Evolutionary conservation across 2,113 vertebrate genomes (phyloP), one percentile per base, ranked within the genome.

Genomic region (Lathamus discolor): DNA sequence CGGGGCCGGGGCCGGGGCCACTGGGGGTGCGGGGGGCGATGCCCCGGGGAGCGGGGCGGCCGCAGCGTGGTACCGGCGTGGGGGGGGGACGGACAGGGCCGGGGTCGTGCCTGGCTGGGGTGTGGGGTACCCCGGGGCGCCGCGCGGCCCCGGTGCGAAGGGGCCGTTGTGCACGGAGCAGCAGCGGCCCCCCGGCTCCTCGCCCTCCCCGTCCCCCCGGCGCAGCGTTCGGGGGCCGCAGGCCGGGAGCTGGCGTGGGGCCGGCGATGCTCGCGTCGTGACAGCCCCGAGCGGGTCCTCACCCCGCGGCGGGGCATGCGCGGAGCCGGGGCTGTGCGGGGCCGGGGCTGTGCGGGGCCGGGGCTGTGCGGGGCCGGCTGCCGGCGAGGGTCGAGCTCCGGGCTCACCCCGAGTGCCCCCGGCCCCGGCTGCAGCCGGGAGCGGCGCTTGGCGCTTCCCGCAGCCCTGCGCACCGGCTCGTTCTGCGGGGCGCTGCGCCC

Each of bases 401-500:
- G 55, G 11, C 59, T 39, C 86, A 4, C 61, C 78, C 77, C 13
- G 10, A 2, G 11, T 11, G n/a, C 48, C 66, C 49, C 27, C 33
- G 1, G 5, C 4, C 44, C 48, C 10, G 10, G 23, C 52, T 7
- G 68, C 33, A 9, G 39, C 2, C 7, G 6, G 52, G 43, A 74
- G 52, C 59, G 6, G 68, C 69, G 6, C 64, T 1, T 2, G 2
- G 55, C 15, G 66, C 70, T 37, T 13, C 48, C 29, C 41, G 3
- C 3, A 6, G 11, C 27, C 25, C 66, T 44, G 37, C 4, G 1
- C 7, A 4, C 29, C 2, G 0, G 18, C 27, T 25, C 4, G 27
- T 28, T 61, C 55, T 8, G 2, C 1, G 1, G 57, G 57, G 39
- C 68, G 18, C 66, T 7, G 1, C 4, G 41, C 59, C 39, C 74